Conservation (phyloP, 1,140 invertebrate genomes). For the Prorops nasuta region DNA sequence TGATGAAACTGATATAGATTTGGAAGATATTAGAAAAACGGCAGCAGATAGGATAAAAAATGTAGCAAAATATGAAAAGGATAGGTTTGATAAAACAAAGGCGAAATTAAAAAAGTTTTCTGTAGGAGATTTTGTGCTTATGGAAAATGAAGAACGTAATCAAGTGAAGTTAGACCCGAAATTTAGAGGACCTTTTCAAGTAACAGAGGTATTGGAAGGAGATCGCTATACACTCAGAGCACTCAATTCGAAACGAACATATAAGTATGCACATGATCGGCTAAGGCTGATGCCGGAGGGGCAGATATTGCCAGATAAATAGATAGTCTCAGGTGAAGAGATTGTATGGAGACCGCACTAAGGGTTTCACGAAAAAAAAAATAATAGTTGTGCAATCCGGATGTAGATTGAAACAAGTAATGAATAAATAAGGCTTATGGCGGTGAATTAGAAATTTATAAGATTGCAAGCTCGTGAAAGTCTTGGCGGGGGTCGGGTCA, state of each 20-base stretch:
- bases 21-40: neutral
- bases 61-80: neutral
- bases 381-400: too few relatives aligned
- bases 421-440: too few relatives aligned
- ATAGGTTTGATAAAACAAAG: slow-evolving; percentile 11
- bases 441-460: too few relatives aligned
- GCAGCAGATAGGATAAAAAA: neutral
- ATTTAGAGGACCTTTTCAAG: slow-evolving; percentile 13
- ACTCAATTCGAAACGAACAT: too few relatives aligned
- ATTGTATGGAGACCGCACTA: too few relatives aligned
- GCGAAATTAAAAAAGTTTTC: slow-evolving; percentile 11
- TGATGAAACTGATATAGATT: neutral
- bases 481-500: too few relatives aligned
- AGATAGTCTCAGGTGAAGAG: too few relatives aligned
- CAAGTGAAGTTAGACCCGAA: slow-evolving; percentile 17
- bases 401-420: too few relatives aligned
- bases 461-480: too few relatives aligned
- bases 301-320: too few relatives aligned
- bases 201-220: slow-evolving; percentile 2
- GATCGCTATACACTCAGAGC: slow-evolving; percentile 13
- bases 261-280: slow-evolving; percentile 2
- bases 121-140: slow-evolving; percentile 16
- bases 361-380: too few relatives aligned
- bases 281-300: neutral
- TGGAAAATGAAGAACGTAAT: slow-evolving; percentile 21